Evolutionary conservation across 2,113 vertebrate genomes (phyloP).

Genomic region (Aramus guarauna): DNA sequence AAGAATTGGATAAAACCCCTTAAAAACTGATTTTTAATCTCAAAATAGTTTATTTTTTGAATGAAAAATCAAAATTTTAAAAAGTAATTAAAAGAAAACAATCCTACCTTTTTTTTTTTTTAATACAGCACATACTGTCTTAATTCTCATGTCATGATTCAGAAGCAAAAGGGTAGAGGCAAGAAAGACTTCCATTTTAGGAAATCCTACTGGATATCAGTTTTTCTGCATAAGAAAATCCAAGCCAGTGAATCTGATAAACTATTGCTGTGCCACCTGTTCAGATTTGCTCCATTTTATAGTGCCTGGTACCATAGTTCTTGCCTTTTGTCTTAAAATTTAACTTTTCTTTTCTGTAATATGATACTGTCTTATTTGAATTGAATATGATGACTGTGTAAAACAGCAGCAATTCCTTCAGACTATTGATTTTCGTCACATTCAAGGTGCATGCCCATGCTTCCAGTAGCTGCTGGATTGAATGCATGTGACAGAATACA

Average conservation of each 20-base stretch:
- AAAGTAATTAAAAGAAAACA: not conserved
- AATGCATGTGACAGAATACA: constrained; percentile 62
- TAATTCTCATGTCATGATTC: not conserved
- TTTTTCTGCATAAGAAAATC: not conserved
- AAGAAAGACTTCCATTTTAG: not conserved
- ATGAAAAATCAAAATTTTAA: not conserved
- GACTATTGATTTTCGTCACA: not conserved
- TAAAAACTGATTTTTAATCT: not conserved
- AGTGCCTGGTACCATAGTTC: not conserved
- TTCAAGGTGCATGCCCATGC: not conserved
- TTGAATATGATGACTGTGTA: not conserved
- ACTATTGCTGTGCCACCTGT: not conserved
- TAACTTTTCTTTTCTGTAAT: not conserved
- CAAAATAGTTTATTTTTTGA: not conserved
- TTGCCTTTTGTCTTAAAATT: not conserved
- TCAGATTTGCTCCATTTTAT: not conserved
- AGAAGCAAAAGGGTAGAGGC: not conserved
- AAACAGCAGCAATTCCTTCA: not conserved
- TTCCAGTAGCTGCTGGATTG: constrained; percentile 64
- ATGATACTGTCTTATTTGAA: not conserved
- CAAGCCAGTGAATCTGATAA: not conserved
- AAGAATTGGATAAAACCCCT: not conserved
- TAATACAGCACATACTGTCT: not conserved
- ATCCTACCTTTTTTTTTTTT: not conserved
- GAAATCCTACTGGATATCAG: not conserved